Conservation (phyloP, 1,140 invertebrate genomes). For the Orussus abietinus region DNA sequence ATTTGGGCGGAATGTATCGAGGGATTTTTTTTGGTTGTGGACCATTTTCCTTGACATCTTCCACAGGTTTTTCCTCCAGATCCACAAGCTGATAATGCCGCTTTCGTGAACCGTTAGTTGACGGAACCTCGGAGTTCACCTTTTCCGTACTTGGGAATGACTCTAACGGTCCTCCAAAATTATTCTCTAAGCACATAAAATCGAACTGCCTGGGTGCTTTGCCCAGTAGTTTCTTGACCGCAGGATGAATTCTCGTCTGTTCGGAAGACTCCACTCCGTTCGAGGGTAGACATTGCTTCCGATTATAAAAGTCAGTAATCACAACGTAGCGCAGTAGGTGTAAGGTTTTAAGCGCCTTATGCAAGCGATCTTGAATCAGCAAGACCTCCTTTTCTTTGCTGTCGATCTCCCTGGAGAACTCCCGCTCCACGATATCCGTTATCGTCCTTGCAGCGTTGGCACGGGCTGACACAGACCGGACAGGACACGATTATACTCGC, state of each 20-base stretch:
- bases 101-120: not conserved
- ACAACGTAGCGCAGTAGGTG: slow-evolving; percentile 69
- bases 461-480: slow-evolving; percentile 33
- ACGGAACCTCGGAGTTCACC: slow-evolving; percentile 1
- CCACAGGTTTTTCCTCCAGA: slow-evolving; percentile 8
- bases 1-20: slow-evolving; percentile 46
- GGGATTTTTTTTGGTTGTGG: slow-evolving; percentile 38
- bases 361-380: slow-evolving; percentile 59
- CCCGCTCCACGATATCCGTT: slow-evolving; percentile 47
- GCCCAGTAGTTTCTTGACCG: slow-evolving; percentile 66
- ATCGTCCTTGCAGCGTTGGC: slow-evolving; percentile 38
- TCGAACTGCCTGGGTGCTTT: slow-evolving; percentile 42
- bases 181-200: slow-evolving; percentile 15
- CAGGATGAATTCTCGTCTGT: slow-evolving; percentile 69
- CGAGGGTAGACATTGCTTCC: slow-evolving; percentile 55
- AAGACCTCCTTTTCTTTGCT: slow-evolving; percentile 54
- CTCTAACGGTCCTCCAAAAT: not conserved
- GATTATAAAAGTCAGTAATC: slow-evolving; percentile 65
- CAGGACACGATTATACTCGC: not conserved
- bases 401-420: slow-evolving; percentile 58
- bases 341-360: slow-evolving; percentile 60
- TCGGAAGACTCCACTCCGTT: slow-evolving; percentile 46
- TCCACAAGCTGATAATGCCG: slow-evolving; percentile 2
- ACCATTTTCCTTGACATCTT: slow-evolving; percentile 6
- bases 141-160: not conserved